A percentile compares a stretch with the other conserved stretches of the same genome.
phyloP scores from a whole-genome alignment of 2,797 vertebrate species.

The Coendou prehensilis region DNA sequence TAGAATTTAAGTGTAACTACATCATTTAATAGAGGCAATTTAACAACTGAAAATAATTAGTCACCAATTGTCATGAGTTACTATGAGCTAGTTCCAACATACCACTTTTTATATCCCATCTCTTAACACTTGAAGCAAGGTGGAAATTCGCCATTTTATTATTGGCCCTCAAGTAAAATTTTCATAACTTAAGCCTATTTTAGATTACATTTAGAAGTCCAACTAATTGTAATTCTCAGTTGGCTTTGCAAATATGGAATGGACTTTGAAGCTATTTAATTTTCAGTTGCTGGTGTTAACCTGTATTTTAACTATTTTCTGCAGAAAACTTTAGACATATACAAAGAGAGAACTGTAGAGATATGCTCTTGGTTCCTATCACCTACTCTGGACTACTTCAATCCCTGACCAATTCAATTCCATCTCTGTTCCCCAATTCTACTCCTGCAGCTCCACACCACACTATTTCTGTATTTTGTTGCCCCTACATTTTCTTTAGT shows the following conservation, averaged over 20 bases:
- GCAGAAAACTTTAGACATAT: neutral
- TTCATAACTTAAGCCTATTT: neutral
- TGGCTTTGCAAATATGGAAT: neutral
- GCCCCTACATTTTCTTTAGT: neutral
- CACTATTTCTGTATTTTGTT: neutral
- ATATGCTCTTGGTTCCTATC: neutral
- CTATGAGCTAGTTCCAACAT: neutral
- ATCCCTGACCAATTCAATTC: neutral
- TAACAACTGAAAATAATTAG: neutral
- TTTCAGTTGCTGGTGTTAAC: neutral
- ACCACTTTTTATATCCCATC: neutral
- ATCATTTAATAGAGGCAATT: neutral
- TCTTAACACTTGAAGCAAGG: neutral
- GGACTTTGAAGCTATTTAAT: neutral
- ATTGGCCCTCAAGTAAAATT: neutral
- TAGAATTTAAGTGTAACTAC: neutral
- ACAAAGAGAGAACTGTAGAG: neutral
- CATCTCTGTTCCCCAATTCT: no score
- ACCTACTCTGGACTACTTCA: neutral
- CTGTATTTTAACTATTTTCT: neutral
- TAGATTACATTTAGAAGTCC: neutral
- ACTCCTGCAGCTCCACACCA: neutral
- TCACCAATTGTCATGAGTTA: neutral
- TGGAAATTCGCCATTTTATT: neutral
- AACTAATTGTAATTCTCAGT: neutral